Conservation (phyloP, 2,888 invertebrate genomes). For the Phaonia tiefii region DNA sequence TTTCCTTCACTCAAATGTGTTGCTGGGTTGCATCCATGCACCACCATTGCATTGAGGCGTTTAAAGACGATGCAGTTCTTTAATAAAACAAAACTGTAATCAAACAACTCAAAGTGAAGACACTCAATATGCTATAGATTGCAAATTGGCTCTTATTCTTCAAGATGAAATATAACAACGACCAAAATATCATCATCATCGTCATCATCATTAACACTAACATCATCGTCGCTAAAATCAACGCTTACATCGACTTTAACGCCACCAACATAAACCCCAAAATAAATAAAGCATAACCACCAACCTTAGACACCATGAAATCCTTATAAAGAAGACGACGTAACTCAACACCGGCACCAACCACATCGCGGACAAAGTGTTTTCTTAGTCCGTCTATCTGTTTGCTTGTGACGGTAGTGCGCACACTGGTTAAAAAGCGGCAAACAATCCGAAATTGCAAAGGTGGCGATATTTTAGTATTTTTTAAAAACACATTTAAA, state of each 20-base stretch:
- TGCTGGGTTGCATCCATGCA: not conserved
- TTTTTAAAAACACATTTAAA: no score
- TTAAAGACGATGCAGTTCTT: not conserved
- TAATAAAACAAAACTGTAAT: constrained; percentile 6
- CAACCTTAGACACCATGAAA: constrained; percentile 6
- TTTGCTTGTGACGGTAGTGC: not conserved
- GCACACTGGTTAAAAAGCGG: not conserved
- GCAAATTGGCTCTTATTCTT: constrained; percentile 5
- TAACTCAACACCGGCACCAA: not conserved
- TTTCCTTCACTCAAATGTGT: not conserved
- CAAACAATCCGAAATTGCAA: not conserved
- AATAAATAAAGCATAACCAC: constrained; percentile 7
- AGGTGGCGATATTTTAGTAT: no score
- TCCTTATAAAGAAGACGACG: not conserved
- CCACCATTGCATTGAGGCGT: not conserved
- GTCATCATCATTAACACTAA: not conserved
- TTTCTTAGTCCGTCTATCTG: not conserved
- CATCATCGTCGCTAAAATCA: not conserved
- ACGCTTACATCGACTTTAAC: not conserved
- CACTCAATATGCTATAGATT: not conserved
- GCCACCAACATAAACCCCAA: not conserved
- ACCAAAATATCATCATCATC: not conserved
- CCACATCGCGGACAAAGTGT: not conserved
- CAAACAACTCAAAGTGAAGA: not conserved
- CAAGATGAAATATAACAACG: not conserved